phyloP scores from a whole-genome alignment of 92 coral and sea anemone species.

The Paramuricea clavata region DNA sequence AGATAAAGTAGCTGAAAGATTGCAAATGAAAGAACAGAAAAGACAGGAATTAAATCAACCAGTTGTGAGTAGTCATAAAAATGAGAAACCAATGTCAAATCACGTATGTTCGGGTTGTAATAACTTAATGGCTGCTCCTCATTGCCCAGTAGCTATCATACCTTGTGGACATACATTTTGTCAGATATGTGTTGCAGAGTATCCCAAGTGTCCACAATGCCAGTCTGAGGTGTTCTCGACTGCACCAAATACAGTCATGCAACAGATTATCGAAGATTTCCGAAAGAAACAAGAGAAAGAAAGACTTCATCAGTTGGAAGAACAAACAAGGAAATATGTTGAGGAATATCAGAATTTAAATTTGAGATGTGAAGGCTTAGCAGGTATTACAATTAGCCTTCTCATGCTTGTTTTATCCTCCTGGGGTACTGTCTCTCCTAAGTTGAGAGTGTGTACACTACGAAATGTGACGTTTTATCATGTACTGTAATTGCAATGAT shows the following conservation, averaged over 20 bases:
- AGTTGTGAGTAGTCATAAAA: slow-evolving; percentile 15
- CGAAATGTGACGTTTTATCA: no score
- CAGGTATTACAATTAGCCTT: slow-evolving; percentile 70
- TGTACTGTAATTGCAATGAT: no score
- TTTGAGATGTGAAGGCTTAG: slow-evolving; percentile 82
- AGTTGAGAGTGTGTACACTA: no score
- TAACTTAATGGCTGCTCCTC: slow-evolving; percentile 82
- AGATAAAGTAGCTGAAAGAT: slow-evolving; percentile 82
- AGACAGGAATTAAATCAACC: slow-evolving; percentile 49
- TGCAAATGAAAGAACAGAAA: slow-evolving; percentile 53
- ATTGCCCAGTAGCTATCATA: slow-evolving; percentile 90
- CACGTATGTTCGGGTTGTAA: slow-evolving; percentile 87
- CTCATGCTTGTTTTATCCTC: no score
- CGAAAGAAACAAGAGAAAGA: slow-evolving; percentile 84
- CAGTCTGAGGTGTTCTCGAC: slow-evolving; percentile 81
- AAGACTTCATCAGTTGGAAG: slow-evolving; percentile 89
- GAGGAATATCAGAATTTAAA: slow-evolving; percentile 93
- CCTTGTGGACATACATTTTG: slow-evolving; percentile 99
- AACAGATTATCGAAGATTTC: slow-evolving; percentile 86
- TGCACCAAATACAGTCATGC: slow-evolving; percentile 95
- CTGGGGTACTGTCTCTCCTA: no score
- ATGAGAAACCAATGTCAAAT: slow-evolving; percentile 83
- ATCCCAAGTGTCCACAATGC: slow-evolving; percentile 91
- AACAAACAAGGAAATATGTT: slow-evolving; percentile 95
- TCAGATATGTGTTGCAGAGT: slow-evolving; percentile 81